Evolutionary conservation across 2,113 vertebrate species (phyloP), one percentile per base, ranked within the genome.

Genomic region (Boleophthalmus pectinirostris): DNA sequence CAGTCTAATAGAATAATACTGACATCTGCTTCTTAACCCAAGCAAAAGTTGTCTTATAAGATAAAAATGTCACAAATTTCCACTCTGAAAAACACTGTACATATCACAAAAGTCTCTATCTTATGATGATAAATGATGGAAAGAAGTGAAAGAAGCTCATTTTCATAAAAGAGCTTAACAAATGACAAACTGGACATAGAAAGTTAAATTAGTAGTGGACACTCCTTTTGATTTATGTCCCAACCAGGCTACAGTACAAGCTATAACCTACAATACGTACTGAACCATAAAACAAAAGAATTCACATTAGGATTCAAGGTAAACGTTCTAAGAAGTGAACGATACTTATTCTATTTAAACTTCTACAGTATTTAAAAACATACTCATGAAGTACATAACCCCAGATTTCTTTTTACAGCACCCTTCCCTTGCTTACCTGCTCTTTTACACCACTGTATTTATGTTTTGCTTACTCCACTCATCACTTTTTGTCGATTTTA

Each of bases 401-500:
- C n/a, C n/a, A 54, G 5, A 21, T 54, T 54, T 54, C 20, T 33
- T 72, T 60, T 83, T 61, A 57, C 51, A 49, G 25, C 29, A 73
- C 58, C 38, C 43, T 64, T 76, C 29, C 65, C 23, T 21, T 54
- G 6, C 51, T 46, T 63, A 66, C 47, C 20, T 57, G 23, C 49
- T 5, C 5, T 33, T 56, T 78, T 18, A 49, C 64, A 58, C 45
- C 47, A 51, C 73, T 61, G 21, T 53, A 72, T 77, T 77, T 47
- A 73, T 51, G 51, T 63, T 73, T 75, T 63, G 57, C 51, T 49
- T 45, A 53, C 15, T 45, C 45, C 9, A 8, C 43, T 66, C 21
- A 53, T 63, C 21, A 46, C n/a, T 75, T 79, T 35, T 47, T 70
- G 63, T 69, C 60, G 64, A 76, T 74, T 78, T 76, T 74, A 70